These are phyloP conservation scores for Barypeithes pellucidus DNA, from an alignment of 2,888 invertebrate genomes.

Conservation along the genomic window DNA sequence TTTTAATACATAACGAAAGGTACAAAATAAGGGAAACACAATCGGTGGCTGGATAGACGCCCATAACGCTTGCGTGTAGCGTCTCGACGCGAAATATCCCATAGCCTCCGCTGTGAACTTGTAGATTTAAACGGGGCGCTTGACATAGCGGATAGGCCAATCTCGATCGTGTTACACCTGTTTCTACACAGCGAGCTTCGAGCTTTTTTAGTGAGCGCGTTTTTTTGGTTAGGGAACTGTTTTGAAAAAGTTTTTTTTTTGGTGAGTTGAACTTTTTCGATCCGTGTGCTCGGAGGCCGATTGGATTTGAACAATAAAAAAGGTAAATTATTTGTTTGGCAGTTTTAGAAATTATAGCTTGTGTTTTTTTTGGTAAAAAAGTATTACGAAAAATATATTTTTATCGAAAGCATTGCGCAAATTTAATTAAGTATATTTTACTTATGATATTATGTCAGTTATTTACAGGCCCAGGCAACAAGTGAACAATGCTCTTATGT, in stretches of 20 bases:
- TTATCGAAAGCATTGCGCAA: too few species aligned
- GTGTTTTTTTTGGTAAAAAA: too few species aligned
- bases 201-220: constrained; percentile 28
- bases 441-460: too few species aligned
- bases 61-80: constrained; percentile 58
- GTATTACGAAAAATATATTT: too few species aligned
- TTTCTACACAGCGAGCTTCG: constrained; percentile 30
- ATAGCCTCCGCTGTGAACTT: constrained; percentile 57
- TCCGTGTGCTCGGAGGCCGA: neutral
- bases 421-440: too few species aligned
- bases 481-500: too few species aligned
- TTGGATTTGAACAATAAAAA: neutral
- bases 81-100: constrained; percentile 53
- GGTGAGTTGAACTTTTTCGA: neutral
- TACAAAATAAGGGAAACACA: constrained; percentile 35
- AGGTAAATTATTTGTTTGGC: constrained; percentile 3
- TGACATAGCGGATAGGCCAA: constrained; percentile 54
- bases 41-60: constrained; percentile 54
- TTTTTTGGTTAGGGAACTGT: constrained; percentile 18
- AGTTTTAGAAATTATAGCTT: neutral
- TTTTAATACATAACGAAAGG: constrained; percentile 40
- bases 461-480: too few species aligned
- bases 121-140: constrained; percentile 62
- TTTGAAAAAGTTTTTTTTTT: constrained; percentile 27
- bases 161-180: constrained; percentile 28